Base-by-base conservation (phyloP, 2,797 vertebrate genomes). In the Arrhamphus sclerolepis region DNA sequence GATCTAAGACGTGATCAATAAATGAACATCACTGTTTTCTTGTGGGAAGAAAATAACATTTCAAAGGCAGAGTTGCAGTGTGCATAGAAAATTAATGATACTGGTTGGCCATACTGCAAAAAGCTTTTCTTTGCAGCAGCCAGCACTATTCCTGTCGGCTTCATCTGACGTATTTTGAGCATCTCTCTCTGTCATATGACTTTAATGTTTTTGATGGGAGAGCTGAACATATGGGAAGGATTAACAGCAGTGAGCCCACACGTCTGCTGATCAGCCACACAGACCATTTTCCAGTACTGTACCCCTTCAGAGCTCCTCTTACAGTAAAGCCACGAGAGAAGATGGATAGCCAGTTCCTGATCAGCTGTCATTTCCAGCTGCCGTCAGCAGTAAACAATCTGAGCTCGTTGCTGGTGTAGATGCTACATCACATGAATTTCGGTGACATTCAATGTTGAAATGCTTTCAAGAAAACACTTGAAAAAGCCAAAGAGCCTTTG, bases 251-350 rank as follows among this genome's bases (percentile, higher is more conserved):
- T 39, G 58, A 64, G 55, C 52, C 50, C 41, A 39, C 46, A 62
- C 41, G 47, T 75, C 58, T 81, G 68, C 59, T 64, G 40, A 76
- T 83, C 18, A 16, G 39, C 31, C n/a, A 51, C 28, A 49, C 26
- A 54, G 46, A 72, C 82, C 39, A 4, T 63, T 63, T 50, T 60
- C 60, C 70, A 74, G 66, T 65, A 66, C 58, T 56, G 58, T 56
- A 21, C 43, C 34, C 49, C 43, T 66, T 50, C 60, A 62, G 58
- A 74, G 46, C 58, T 40, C 24, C 7, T 34, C 10, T 2, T 59
- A 58, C 62, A 39, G 51, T 69, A 62, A 73, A 70, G 28, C 60
- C 52, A 39, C 24, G 28, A 7, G 21, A 60, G 51, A 58, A 53
- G 58, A 79, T 17, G 24, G 64, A 71, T 71, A 26, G 61, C 26